Conservation (phyloP, 2,113 vertebrate species). For the Prochilodus magdalenae region DNA sequence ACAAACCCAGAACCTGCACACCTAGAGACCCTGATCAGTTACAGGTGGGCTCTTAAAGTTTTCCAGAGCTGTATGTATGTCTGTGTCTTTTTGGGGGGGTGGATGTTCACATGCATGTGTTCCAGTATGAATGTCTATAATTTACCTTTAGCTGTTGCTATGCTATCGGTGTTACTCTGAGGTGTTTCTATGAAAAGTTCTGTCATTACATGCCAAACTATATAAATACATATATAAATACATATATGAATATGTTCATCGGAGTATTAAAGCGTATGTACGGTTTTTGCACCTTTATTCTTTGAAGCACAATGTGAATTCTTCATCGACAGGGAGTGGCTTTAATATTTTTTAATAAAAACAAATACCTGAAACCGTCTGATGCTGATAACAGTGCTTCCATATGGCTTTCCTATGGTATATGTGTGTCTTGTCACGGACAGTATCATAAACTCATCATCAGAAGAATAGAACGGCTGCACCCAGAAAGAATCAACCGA, state of each 20-base stretch:
- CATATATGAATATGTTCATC: not conserved
- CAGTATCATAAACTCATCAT: too few relatives aligned
- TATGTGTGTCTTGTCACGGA: too few relatives aligned
- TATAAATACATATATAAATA: not conserved
- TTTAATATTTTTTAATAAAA: conserved; percentile 62
- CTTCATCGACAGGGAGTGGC: conserved; percentile 65
- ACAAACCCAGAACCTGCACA: too few relatives aligned
- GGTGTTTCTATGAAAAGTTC: conserved; percentile 2
- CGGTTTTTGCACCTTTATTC: conserved; percentile 3
- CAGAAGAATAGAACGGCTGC: too few relatives aligned
- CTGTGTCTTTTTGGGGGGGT: not conserved
- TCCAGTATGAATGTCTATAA: not conserved
- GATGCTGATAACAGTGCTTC: too few relatives aligned
- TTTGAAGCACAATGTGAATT: conserved; percentile 55
- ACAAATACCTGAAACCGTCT: not conserved
- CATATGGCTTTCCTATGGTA: too few relatives aligned
- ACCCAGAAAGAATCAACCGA: too few relatives aligned
- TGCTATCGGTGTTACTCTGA: not conserved
- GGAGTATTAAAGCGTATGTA: conserved; percentile 2
- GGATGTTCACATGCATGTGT: not conserved
- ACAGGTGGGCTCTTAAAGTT: too few relatives aligned
- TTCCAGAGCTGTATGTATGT: too few relatives aligned
- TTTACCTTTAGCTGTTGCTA: conserved; percentile 4
- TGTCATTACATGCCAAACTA: not conserved
- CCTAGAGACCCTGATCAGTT: too few relatives aligned